Percentiles rank a stretch among this genome's conserved stretches.
phyloP scores from a whole-genome alignment of 92 coral and sea anemone genomes.

The Micromussa lordhowensis region DNA sequence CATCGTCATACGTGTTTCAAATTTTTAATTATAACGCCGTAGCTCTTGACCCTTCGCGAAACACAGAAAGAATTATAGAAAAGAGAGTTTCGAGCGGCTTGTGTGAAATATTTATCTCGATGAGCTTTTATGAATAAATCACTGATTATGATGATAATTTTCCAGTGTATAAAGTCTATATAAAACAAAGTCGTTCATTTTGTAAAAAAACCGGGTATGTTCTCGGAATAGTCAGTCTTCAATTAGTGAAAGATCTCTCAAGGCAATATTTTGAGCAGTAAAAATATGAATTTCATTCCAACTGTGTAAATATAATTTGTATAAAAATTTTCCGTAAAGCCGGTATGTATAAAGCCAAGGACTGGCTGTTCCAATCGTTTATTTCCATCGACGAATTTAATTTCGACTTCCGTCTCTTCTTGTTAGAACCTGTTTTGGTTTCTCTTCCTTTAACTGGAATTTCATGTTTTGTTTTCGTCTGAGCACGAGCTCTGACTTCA shows the following conservation, averaged over 20 bases:
- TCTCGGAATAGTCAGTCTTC: neutral
- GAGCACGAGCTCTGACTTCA: too few relatives aligned
- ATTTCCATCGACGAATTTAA: neutral
- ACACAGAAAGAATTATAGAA: neutral
- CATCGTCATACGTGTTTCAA: neutral
- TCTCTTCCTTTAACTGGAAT: neutral
- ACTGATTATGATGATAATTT: neutral
- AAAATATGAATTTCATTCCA: neutral
- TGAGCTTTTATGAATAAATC: neutral
- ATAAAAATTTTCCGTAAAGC: neutral
- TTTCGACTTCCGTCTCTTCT: conserved; percentile 3
- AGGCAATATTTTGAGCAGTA: neutral
- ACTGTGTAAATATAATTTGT: neutral
- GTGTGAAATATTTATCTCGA: neutral
- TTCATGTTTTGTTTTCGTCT: neutral
- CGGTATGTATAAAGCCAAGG: neutral
- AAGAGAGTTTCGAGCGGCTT: neutral
- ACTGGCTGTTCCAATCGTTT: neutral
- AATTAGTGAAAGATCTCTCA: neutral
- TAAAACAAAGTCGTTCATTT: neutral
- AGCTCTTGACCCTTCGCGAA: neutral
- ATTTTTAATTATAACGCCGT: too few relatives aligned
- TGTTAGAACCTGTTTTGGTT: neutral
- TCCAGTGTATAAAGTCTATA: neutral
- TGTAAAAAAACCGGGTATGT: neutral